Evolutionary conservation across 2,113 vertebrate genomes (phyloP).

Genomic region (Oreochromis spilurus): DNA sequence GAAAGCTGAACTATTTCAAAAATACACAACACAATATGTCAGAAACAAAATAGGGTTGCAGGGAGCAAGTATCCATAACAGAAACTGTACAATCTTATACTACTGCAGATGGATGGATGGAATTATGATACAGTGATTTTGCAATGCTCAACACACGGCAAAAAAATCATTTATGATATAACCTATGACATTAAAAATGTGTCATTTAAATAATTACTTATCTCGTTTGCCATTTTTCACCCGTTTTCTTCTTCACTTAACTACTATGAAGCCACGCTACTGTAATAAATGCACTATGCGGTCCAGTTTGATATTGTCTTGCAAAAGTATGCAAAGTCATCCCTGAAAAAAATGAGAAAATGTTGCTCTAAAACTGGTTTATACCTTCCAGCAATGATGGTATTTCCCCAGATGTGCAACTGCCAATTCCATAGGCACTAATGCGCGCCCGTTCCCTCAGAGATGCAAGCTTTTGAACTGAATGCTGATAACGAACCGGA

Average conservation of each 20-base stretch:
- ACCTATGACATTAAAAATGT: neutral
- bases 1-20: neutral
- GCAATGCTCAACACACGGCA: neutral
- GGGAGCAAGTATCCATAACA: neutral
- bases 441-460: accelerated
- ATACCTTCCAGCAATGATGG: neutral
- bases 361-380: neutral
- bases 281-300: neutral
- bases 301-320: neutral
- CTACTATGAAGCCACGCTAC: neutral
- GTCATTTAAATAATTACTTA: neutral
- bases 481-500: neutral
- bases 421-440: neutral
- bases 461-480: neutral
- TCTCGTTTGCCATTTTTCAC: neutral
- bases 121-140: neutral
- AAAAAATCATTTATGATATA: accelerated
- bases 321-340: neutral
- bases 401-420: neutral
- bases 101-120: neutral
- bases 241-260: neutral
- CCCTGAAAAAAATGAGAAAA: neutral
- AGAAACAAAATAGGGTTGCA: neutral
- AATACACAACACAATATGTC: neutral
- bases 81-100: neutral